A percentile compares a stretch with the other conserved stretches of the same genome.
Evolutionary conservation across 2,888 invertebrate species (phyloP).

Genomic region (Aleiodes testaceus): DNA sequence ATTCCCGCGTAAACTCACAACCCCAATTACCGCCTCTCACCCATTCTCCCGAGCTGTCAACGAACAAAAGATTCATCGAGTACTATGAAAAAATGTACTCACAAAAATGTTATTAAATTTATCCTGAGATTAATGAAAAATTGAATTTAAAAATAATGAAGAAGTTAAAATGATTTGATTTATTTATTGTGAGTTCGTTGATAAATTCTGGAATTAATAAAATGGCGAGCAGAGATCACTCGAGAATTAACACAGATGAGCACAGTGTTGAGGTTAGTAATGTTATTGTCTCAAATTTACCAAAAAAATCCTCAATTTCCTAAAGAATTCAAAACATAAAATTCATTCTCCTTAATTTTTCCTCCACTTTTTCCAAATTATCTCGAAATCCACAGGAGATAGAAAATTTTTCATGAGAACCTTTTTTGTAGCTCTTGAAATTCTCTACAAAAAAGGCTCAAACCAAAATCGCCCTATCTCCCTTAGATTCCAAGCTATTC

Average conservation of each 20-base stretch:
- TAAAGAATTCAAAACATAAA: neutral
- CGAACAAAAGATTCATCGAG: no score
- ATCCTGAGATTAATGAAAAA: neutral
- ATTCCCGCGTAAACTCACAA: no score
- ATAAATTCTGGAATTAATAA: conserved; percentile 45
- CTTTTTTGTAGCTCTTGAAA: no score
- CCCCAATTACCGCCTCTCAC: no score
- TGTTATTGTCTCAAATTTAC: conserved; percentile 34
- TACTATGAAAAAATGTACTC: no score
- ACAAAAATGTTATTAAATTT: no score
- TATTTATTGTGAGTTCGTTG: conserved; percentile 25
- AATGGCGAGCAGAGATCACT: conserved; percentile 69
- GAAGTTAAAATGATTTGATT: neutral
- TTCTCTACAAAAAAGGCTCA: no score
- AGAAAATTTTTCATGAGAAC: neutral
- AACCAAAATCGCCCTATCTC: no score
- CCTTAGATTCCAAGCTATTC: no score
- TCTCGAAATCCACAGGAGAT: neutral
- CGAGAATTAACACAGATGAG: conserved; percentile 69
- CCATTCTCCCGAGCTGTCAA: no score
- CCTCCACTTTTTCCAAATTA: neutral
- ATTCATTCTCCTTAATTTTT: neutral
- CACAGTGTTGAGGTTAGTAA: conserved; percentile 72
- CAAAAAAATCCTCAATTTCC: neutral
- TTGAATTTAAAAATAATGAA: neutral